Evolutionary conservation across 2,888 invertebrate species (phyloP), one percentile per base, ranked within the genome.

Genomic region (Cosmorhoe ocellata): DNA sequence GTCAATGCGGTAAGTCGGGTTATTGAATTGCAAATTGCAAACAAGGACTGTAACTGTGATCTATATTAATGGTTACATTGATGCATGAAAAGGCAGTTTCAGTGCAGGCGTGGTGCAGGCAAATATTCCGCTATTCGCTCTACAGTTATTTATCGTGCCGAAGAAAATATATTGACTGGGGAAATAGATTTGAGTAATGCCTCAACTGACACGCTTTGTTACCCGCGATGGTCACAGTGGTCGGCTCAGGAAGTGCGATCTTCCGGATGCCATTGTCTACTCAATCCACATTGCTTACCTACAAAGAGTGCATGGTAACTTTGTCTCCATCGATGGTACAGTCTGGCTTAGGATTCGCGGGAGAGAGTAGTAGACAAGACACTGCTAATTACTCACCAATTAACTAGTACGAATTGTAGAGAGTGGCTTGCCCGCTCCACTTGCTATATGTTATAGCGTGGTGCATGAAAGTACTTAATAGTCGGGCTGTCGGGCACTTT

Each of bases 381-480:
- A 40, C 69, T 65, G 70, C 79, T 87, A 86, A 88, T 87, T 87
- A 77, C 74, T 58, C 72, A 49, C 74, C 79, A 84, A 87, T 86
- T 88, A 88, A 77, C 76, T 76, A 79, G 76, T 78, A 84, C 80
- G 77, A 84, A 83, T 82, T 81, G 78, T 84, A 86, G 87, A 88
- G 89, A 88, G 88, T 83, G 78, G 82, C 76, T 69, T 76, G 76
- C 79, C 79, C 84, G 89, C 88, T 90, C 89, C 85, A 90, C 86
- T 89, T 88, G 82, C 67, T 82, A 85, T 84, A 81, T 84, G 83
- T 83, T 87, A 84, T 84, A 81, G 77, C 75, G 78, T 76, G 72
- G 79, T 71, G 76, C 76, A 80, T 78, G 87, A 86, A 89, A 85
- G 85, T 83, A 80, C 76, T 74, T 79, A 74, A 79, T 76, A 73